These are phyloP conservation scores for Corynorhinus townsendii DNA, from an alignment of 2,113 vertebrate species.

Conservation along the genomic window DNA sequence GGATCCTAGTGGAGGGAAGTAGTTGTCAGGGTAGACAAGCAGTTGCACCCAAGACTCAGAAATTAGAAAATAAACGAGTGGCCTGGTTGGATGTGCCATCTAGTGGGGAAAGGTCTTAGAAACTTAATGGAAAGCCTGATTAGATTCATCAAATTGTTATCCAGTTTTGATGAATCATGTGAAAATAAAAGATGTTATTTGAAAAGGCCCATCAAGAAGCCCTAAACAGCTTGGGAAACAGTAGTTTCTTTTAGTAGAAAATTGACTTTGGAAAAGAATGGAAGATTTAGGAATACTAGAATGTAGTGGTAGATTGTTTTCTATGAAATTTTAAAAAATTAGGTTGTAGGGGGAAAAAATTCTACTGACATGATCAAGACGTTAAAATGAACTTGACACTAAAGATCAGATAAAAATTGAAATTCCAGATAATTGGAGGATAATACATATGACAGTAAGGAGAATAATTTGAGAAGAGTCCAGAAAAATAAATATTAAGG, in stretches of 20 bases:
- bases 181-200: background rate
- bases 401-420: constrained; percentile 35
- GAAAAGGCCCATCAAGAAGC: background rate
- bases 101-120: background rate
- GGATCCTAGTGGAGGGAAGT: background rate
- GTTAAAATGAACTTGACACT: constrained; percentile 45
- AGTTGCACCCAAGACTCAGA: background rate
- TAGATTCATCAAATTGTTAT: background rate
- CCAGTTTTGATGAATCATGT: background rate
- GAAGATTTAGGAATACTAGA: constrained; percentile 5
- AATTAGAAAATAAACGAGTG: background rate
- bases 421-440: background rate
- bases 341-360: background rate
- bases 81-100: background rate
- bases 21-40: background rate
- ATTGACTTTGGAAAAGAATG: constrained; percentile 38
- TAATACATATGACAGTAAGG: background rate
- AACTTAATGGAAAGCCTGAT: background rate
- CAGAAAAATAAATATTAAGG: background rate
- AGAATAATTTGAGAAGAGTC: background rate
- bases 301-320: constrained; percentile 7
- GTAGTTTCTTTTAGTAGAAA: constrained; percentile 25
- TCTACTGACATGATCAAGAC: background rate
- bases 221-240: background rate
- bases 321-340: background rate